These are phyloP conservation scores for Acanthis flammea DNA, from an alignment of 2,797 vertebrate genomes.

Conservation along the genomic window DNA sequence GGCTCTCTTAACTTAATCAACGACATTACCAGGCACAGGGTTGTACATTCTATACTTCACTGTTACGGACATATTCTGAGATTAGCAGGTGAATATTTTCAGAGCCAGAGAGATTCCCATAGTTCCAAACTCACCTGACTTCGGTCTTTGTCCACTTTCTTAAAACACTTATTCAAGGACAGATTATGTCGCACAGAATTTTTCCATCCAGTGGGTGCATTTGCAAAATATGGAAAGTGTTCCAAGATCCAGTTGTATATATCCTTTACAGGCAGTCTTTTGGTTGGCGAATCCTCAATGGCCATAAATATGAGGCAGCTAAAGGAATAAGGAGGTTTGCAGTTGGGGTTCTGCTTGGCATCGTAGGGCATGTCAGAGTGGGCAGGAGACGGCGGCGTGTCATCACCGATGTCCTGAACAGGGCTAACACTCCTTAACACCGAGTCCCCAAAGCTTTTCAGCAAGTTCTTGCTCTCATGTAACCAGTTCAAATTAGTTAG, in stretches of 20 bases:
- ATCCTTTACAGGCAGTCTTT: slow-evolving; percentile 95
- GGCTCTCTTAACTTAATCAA: neutral
- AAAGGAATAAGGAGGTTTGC: slow-evolving; percentile 96
- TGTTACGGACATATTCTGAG: neutral
- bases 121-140: slow-evolving; percentile 86
- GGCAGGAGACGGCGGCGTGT: slow-evolving; percentile 86
- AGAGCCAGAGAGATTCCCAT: neutral
- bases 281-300: slow-evolving; percentile 94
- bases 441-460: slow-evolving; percentile 88
- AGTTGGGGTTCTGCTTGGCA: slow-evolving; percentile 89
- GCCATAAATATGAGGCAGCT: slow-evolving; percentile 99
- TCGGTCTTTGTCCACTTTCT: slow-evolving; percentile 98
- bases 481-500: slow-evolving; percentile 91
- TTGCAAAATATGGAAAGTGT: slow-evolving; percentile 97
- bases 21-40: neutral
- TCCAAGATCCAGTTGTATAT: slow-evolving; percentile 99
- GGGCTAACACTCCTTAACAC: slow-evolving; percentile 88
- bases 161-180: slow-evolving; percentile 98
- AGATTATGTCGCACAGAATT: slow-evolving; percentile 97
- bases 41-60: neutral
- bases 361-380: slow-evolving; percentile 89
- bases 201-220: slow-evolving; percentile 97
- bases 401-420: slow-evolving; percentile 83
- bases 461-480: slow-evolving; percentile 89
- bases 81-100: neutral